A percentile compares a stretch with the other conserved stretches of the same genome.
Evolutionary conservation across 2,888 invertebrate genomes (phyloP).

Genomic region (Pilophorus perplexus): DNA sequence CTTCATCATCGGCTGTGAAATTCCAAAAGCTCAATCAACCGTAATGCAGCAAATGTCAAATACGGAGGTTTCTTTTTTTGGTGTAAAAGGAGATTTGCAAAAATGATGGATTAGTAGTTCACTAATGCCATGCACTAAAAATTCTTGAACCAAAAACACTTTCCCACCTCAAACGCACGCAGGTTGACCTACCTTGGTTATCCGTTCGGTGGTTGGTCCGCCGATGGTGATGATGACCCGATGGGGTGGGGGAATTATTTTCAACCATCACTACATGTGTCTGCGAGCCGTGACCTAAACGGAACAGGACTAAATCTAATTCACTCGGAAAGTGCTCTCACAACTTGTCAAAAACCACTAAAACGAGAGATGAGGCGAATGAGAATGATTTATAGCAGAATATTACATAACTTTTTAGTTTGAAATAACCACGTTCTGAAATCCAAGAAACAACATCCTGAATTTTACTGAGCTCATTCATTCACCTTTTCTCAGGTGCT

Average conservation of each 20-base stretch:
- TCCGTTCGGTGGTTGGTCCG: slow-evolving; percentile 45
- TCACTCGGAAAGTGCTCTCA: slow-evolving; percentile 31
- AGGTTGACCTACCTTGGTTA: slow-evolving; percentile 45
- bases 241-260: slow-evolving; percentile 46
- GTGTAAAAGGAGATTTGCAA: too few relatives aligned
- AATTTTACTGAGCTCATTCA: too few relatives aligned
- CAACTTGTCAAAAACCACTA: background rate
- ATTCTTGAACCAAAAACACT: too few relatives aligned
- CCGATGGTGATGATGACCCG: slow-evolving; percentile 46
- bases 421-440: too few relatives aligned
- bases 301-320: slow-evolving; percentile 38
- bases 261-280: slow-evolving; percentile 47
- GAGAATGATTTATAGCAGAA: too few relatives aligned
- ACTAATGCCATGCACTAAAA: too few relatives aligned
- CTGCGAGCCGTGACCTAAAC: slow-evolving; percentile 46
- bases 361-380: too few relatives aligned
- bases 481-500: too few relatives aligned
- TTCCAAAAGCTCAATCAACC: background rate
- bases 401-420: too few relatives aligned
- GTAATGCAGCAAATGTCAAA: background rate
- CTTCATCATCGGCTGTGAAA: slow-evolving; percentile 59
- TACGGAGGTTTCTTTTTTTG: background rate
- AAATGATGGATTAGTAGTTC: too few relatives aligned
- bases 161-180: too few relatives aligned
- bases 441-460: too few relatives aligned